These are phyloP conservation scores for Erpornis zantholeuca DNA, from an alignment of 2,113 vertebrate species.

Conservation along the genomic window DNA sequence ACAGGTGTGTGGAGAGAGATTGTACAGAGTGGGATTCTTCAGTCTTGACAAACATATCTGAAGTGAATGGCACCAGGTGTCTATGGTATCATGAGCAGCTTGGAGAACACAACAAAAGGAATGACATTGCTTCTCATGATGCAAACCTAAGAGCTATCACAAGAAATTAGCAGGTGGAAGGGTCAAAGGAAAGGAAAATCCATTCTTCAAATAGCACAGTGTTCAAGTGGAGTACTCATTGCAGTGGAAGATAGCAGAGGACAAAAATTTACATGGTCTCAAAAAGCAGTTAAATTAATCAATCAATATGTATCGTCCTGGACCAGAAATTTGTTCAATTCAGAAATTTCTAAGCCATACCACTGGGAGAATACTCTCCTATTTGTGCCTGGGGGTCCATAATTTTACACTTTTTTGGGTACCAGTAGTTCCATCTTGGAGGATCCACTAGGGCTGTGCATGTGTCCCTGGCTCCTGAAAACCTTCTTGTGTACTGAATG, in stretches of 20 bases:
- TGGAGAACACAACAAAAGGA: neutral
- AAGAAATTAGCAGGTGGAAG: neutral
- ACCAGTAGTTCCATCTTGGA: neutral
- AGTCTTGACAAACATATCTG: neutral
- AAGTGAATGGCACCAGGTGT: neutral
- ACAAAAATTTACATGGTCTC: neutral
- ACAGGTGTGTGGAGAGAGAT: neutral
- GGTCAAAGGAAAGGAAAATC: neutral
- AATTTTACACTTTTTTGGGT: neutral
- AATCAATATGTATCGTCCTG: neutral
- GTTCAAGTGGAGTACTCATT: neutral
- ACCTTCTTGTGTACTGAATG: neutral
- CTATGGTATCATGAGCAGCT: neutral
- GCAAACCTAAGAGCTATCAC: neutral
- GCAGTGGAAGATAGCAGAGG: neutral
- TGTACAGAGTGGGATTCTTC: neutral
- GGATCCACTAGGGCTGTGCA: accelerated
- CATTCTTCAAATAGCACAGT: neutral
- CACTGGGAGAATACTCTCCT: neutral
- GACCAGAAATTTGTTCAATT: neutral
- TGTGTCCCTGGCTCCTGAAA: neutral
- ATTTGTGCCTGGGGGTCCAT: neutral
- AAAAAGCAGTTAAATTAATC: neutral
- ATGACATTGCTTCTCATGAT: neutral
- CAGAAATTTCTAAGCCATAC: neutral